Evolutionary conservation across 2,888 invertebrate species (phyloP).

Genomic region (Pyralis farinalis): DNA sequence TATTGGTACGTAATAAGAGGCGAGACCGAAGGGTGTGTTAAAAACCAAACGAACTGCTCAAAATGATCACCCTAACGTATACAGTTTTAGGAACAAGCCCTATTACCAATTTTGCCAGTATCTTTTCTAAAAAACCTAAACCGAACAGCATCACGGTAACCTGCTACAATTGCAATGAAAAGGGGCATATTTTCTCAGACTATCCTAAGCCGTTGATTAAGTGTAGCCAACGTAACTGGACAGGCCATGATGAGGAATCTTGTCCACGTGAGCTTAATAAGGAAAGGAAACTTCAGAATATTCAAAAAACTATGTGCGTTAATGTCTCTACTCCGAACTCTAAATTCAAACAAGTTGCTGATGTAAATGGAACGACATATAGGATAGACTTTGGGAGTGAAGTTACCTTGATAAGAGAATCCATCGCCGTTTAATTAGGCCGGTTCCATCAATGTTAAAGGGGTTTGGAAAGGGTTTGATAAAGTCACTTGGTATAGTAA

Average conservation of each 20-base stretch:
- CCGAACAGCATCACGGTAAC: too few species aligned
- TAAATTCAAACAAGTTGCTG: background rate
- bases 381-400: background rate
- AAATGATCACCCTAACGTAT: too few species aligned
- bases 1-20: too few species aligned
- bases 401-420: background rate
- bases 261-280: background rate
- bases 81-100: too few species aligned
- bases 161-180: conserved; percentile 10
- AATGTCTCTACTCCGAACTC: background rate
- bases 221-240: background rate
- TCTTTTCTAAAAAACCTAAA: too few species aligned
- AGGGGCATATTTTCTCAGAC: conserved; percentile 1
- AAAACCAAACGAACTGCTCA: too few species aligned
- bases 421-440: background rate
- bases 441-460: background rate
- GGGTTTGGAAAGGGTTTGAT: background rate
- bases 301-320: background rate
- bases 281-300: background rate
- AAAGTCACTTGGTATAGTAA: background rate
- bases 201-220: conserved; percentile 9
- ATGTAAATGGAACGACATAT: background rate
- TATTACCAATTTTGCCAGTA: too few species aligned
- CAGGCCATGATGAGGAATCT: background rate
- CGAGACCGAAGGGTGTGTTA: too few species aligned